Evolutionary conservation across 2,113 vertebrate species (phyloP).

Genomic region (Excalfactoria chinensis): DNA sequence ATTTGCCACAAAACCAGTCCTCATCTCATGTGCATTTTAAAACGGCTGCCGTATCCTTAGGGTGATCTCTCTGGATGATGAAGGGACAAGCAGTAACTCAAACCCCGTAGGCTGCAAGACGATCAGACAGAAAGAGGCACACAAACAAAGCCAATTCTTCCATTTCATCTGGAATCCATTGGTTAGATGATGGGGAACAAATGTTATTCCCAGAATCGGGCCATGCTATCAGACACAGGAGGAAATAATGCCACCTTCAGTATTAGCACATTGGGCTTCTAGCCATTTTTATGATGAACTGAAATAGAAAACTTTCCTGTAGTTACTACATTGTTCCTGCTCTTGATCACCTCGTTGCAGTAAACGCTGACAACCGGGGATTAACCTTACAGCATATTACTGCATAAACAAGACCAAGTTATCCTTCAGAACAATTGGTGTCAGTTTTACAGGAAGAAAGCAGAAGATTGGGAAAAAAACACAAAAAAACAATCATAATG

Average conservation of each 20-base stretch:
- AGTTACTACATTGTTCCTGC: background rate
- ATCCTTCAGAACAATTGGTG: background rate
- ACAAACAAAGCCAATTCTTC: background rate
- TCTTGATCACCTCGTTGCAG: background rate
- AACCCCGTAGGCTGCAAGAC: background rate
- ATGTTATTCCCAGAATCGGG: background rate
- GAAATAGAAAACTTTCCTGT: background rate
- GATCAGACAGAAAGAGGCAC: background rate
- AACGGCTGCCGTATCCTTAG: background rate
- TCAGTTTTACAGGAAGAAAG: background rate
- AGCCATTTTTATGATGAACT: background rate
- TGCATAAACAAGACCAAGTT: background rate
- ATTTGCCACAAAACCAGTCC: background rate
- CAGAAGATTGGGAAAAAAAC: background rate
- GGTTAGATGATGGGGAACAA: background rate
- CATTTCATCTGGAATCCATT: background rate
- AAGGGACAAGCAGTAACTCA: background rate
- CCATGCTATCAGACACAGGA: background rate
- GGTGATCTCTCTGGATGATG: background rate
- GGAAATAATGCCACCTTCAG: background rate
- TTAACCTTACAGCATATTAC: background rate
- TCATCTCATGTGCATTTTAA: background rate
- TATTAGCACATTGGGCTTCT: fast-evolving
- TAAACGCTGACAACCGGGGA: background rate
- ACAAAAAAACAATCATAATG: background rate